Evolutionary conservation across 2,888 invertebrate genomes (phyloP), one percentile per base, ranked within the genome.

Genomic region (Nasonia oneida): DNA sequence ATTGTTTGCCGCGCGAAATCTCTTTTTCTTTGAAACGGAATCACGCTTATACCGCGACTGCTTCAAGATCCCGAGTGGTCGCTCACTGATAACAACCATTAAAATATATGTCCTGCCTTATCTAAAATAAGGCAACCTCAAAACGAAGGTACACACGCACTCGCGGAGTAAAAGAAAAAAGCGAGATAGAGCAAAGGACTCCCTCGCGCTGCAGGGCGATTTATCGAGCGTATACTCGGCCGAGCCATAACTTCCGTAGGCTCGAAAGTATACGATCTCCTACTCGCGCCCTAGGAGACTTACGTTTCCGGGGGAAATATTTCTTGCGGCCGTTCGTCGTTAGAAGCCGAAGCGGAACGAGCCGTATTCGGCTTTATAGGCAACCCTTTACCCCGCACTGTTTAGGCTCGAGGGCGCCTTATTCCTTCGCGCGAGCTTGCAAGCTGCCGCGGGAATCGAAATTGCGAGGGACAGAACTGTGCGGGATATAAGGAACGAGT

Each of bases 171-270:
- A 18, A 37, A 57, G 33, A 50, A 73, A n/a, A 73, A 39, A 73
- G 39, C 53, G 70, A 42, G 75, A 74, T n/a, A 50, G 29, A 78
- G 64, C 84, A 29, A 50, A n/a, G 37, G 64, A 33, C 4, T 15
- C 18, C 15, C 4, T 10, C 23, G 37, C 5, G 33, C n/a, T 57
- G 33, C 29, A 33, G 79, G 67, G 47, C 61, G 73, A 80, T 84
- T 84, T 84, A 84, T 79, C 79, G 64, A 84, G 67, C 64, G 84
- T 29, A 1, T 75, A 73, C 79, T 73, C 64, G 53, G 57, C 14
- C 29, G 74, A 50, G 61, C 74, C 23, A 23, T 80, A 73, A 83
- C 70, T 83, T 39, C 33, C 39, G 77, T 80, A 80, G 84, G 79
- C 80, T 67, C 64, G 74, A 79, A 79, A 84, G 74, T 79, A 79